A percentile compares a stretch with the other conserved stretches of the same genome.
Conservation (phyloP, 2,888 invertebrate genomes). For the Sinotaia quadrata region DNA sequence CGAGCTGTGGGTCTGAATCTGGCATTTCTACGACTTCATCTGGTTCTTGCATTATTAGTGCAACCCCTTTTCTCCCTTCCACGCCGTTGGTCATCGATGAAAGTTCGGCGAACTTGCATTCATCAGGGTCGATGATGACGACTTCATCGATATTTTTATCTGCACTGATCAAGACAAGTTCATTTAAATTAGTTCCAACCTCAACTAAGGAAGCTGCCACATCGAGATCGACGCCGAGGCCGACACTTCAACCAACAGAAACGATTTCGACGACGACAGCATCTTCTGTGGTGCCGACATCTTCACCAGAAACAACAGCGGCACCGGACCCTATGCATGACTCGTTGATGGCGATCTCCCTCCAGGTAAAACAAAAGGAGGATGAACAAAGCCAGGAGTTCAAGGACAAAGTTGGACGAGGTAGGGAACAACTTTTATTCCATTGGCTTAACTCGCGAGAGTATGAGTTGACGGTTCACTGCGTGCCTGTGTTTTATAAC, state of each 20-base stretch:
- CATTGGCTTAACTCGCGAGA: too few relatives aligned
- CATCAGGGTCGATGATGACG: too few relatives aligned
- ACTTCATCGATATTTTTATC: too few relatives aligned
- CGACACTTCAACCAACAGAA: not conserved
- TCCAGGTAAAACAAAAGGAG: not conserved
- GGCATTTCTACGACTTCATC: not conserved
- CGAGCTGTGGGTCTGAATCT: not conserved
- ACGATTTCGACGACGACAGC: not conserved
- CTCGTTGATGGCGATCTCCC: constrained; percentile 3
- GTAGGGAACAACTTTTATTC: constrained; percentile 8
- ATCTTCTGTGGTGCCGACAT: not conserved
- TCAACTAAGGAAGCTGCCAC: not conserved
- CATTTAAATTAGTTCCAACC: not conserved
- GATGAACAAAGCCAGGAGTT: constrained; percentile 3
- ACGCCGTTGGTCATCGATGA: not conserved
- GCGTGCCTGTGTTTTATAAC: not conserved
- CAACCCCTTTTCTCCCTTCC: not conserved
- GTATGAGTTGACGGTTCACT: too few relatives aligned
- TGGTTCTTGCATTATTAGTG: not conserved
- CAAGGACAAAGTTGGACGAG: not conserved
- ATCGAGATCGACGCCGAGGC: not conserved
- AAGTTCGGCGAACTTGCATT: too few relatives aligned
- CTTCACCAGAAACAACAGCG: not conserved
- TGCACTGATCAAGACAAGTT: not conserved
- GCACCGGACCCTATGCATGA: not conserved